phyloP scores from a whole-genome alignment of 2,888 invertebrate genomes.

The Ectemnius cavifrons region DNA sequence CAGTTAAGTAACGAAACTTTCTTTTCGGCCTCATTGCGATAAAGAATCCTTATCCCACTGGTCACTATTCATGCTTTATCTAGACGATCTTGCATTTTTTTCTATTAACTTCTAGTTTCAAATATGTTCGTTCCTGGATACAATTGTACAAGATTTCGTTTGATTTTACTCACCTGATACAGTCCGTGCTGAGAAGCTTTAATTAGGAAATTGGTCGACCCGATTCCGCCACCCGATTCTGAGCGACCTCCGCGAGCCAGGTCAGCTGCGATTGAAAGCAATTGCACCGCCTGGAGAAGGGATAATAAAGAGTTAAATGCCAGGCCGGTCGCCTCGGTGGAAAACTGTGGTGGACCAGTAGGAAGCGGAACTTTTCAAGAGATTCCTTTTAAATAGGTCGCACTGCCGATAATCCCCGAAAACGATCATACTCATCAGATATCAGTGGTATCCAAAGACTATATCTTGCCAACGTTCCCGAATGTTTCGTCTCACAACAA shows the following conservation, averaged over 20 bases:
- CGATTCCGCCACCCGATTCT: background rate
- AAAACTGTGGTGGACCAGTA: background rate
- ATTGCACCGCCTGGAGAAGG: slow-evolving; percentile 19
- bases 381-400: too few relatives aligned
- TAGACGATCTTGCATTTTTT: background rate
- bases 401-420: too few relatives aligned
- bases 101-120: background rate
- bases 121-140: too few relatives aligned
- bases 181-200: slow-evolving; percentile 15
- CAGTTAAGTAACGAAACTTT: slow-evolving; percentile 48
- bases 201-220: slow-evolving; percentile 35
- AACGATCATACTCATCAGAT: too few relatives aligned
- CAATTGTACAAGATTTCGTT: too few relatives aligned
- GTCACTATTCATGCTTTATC: background rate
- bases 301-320: slow-evolving; percentile 36
- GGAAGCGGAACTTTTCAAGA: too few relatives aligned
- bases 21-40: slow-evolving; percentile 16
- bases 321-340: background rate
- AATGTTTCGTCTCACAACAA: too few relatives aligned
- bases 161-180: too few relatives aligned
- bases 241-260: background rate
- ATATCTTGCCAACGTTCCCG: too few relatives aligned
- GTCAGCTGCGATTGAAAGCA: slow-evolving; percentile 18
- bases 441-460: too few relatives aligned
- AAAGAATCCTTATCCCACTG: background rate